Evolutionary conservation across 1,140 invertebrate genomes (phyloP).

Genomic region (Cotesia typhae): DNA sequence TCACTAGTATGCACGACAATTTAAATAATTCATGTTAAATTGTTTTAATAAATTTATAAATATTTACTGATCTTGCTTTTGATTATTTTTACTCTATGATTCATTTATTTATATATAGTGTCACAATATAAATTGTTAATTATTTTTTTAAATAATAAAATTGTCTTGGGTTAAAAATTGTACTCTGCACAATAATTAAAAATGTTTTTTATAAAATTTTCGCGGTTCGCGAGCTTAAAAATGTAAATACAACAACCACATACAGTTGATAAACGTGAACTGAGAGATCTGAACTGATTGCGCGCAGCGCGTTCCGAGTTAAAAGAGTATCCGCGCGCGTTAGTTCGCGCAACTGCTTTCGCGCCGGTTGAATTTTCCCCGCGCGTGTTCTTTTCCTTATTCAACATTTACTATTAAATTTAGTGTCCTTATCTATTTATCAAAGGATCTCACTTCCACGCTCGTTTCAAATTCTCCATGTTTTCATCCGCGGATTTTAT

Average conservation of each 20-base stretch:
- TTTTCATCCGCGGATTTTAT: not conserved
- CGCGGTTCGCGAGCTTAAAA: not conserved
- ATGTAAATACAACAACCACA: not conserved
- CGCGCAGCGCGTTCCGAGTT: conserved; percentile 2
- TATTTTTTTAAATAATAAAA: too few relatives aligned
- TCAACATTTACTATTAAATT: not conserved
- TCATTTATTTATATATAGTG: too few relatives aligned
- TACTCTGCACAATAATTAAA: not conserved
- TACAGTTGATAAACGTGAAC: conserved; percentile 24
- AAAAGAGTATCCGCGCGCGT: conserved; percentile 10
- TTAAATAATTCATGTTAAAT: not conserved
- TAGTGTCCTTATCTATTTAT: conserved; percentile 5
- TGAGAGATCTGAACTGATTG: not conserved
- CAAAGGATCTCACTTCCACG: not conserved
- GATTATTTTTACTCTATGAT: not conserved
- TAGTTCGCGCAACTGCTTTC: conserved; percentile 6
- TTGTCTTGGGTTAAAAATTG: too few relatives aligned
- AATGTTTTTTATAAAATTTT: not conserved
- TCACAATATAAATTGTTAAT: too few relatives aligned
- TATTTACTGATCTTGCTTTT: not conserved
- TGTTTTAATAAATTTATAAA: not conserved
- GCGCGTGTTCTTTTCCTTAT: not conserved
- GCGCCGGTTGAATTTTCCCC: conserved; percentile 1
- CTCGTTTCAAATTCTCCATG: not conserved
- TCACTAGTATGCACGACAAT: not conserved